phyloP scores from a whole-genome alignment of 1,140 invertebrate genomes.

The Linepithema humile region DNA sequence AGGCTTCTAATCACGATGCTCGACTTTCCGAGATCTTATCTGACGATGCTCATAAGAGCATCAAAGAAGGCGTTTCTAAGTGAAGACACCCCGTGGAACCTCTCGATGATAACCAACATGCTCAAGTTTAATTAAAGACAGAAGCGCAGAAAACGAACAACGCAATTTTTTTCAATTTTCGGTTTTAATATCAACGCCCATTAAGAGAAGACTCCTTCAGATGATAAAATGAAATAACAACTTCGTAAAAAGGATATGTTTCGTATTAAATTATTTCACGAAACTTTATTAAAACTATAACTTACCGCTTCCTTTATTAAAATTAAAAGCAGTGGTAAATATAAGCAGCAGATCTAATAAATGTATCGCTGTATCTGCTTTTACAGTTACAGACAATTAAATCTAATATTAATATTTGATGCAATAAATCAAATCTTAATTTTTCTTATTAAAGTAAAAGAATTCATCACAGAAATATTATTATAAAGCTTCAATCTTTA shows the following conservation, averaged over 20 bases:
- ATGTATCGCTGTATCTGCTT: too few species aligned
- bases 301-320: background rate
- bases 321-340: background rate
- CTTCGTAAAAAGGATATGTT: background rate
- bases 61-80: background rate
- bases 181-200: background rate
- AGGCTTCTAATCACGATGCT: constrained; percentile 37
- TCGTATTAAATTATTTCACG: background rate
- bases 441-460: background rate
- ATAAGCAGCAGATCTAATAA: background rate
- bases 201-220: background rate
- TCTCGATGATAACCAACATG: background rate
- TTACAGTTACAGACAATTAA: too few species aligned
- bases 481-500: background rate
- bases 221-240: background rate
- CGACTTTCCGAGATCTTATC: constrained; percentile 45
- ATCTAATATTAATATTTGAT: too few species aligned
- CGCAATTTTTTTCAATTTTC: background rate
- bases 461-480: background rate
- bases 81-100: background rate
- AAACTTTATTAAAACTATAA: background rate
- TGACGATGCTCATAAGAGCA: background rate
- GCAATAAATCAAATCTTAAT: too few species aligned
- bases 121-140: constrained; percentile 31
- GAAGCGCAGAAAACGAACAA: background rate